A percentile compares a stretch with the other conserved stretches of the same genome.
Evolutionary conservation across 2,113 vertebrate species (phyloP).

Genomic region (Gavialis gangeticus): DNA sequence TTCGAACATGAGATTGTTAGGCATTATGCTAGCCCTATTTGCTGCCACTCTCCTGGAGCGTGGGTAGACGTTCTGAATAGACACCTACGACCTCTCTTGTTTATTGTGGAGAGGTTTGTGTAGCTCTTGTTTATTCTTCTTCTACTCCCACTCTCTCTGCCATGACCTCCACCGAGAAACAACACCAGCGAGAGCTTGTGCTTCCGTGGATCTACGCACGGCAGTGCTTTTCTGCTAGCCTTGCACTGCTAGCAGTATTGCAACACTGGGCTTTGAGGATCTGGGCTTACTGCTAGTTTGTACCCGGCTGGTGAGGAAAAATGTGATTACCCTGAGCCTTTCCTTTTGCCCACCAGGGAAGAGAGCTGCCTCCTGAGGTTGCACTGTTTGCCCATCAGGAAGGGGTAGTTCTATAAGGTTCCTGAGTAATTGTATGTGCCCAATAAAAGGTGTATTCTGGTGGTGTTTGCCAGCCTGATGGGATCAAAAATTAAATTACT

Average conservation of each 20-base stretch:
- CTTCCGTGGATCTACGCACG: background rate
- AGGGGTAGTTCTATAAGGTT: rapidly evolving
- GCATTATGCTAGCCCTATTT: conserved; percentile 15
- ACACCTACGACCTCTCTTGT: background rate
- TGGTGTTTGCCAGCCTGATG: background rate
- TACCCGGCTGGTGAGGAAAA: background rate
- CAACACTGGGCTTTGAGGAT: too few relatives aligned
- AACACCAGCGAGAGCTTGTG: background rate
- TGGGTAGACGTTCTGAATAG: conserved; percentile 19
- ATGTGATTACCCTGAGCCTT: background rate
- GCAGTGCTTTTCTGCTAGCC: background rate
- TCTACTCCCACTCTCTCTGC: background rate
- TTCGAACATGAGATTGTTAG: background rate
- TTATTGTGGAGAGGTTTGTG: background rate
- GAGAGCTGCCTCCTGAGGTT: background rate
- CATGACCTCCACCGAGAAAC: background rate
- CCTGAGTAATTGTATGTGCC: background rate
- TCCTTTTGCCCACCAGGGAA: background rate
- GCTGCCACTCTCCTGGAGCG: rapidly evolving
- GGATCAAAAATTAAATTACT: background rate
- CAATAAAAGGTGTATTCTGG: rapidly evolving
- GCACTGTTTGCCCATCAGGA: background rate
- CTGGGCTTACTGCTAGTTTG: background rate
- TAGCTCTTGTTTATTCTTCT: background rate
- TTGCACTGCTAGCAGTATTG: background rate